phyloP scores from a whole-genome alignment of 2,797 vertebrate species.

The Meda fulgida region DNA sequence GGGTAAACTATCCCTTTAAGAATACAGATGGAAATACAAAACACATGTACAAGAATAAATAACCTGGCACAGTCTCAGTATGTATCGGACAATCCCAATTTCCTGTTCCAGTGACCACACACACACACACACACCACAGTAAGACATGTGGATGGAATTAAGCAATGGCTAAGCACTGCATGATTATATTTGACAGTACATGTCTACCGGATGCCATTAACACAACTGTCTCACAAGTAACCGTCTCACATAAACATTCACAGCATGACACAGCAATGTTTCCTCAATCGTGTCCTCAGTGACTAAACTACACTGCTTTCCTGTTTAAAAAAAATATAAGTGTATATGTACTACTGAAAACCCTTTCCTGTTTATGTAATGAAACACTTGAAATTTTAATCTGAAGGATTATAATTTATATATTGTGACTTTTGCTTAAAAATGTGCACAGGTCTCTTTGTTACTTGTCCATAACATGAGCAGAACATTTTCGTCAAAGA shows the following conservation, averaged over 20 bases:
- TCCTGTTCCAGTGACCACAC: neutral
- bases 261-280: neutral
- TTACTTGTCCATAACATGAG: neutral
- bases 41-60: neutral
- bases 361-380: neutral
- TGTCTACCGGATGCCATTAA: neutral
- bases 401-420: neutral
- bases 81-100: neutral
- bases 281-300: neutral
- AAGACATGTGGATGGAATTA: neutral
- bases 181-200: slow-evolving; percentile 12
- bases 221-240: neutral
- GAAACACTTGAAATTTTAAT: neutral
- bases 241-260: neutral
- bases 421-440: neutral
- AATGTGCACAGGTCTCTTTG: neutral
- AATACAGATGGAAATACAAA: slow-evolving; percentile 4
- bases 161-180: neutral
- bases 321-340: neutral
- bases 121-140: neutral
- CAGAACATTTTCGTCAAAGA: neutral
- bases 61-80: neutral
- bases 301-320: neutral
- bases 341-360: neutral
- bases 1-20: neutral